Base-by-base conservation (phyloP, 1,140 invertebrate genomes). In the Drosophila kohkoa region DNA sequence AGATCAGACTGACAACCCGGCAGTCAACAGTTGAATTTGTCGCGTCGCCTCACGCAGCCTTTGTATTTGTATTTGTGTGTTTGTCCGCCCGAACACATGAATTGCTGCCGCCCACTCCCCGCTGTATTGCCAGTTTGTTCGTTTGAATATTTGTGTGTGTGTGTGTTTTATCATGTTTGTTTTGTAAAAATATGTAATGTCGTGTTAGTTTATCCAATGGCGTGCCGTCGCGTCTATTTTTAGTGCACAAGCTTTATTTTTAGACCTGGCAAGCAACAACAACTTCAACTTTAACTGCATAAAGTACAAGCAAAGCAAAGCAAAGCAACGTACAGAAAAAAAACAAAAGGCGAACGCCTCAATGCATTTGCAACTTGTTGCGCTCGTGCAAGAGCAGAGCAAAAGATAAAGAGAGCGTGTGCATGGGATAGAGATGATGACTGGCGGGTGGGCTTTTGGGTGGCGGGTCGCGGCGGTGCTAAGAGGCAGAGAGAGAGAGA, bases 181-280 rank as follows among this genome's bases (percentile, higher is more conserved):
- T 25, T 80, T 83, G 81, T 82, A 78, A 67, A 66, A 80, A 75
- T 78, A 51, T 81, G 82, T 82, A 88, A 82, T 87, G 79, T 79
- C 71, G 82, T 76, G 76, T 86, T 87, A 76, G 75, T 79, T 86
- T 86, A 86, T 87, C 79, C 79, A 82, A 79, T 87, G 71, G 83
- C 77, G 77, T 87, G 75, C 74, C 73, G 80, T 83, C 76, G 81
- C 41, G 57, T 76, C 74, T 76, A 76, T 76, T 76, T 76, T 76
- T 76, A 76, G 74, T 66, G 62, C 58, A 76, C 46, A 60, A 60
- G 74, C 52, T 89, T 83, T 88, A 88, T 88, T 88, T 89, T 81
- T 89, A 88, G 80, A 88, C 70, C 70, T 43, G 38, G 38, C 38
- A 60, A 77, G 54, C 35, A 48, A 28, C 30, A 62, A 65, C 68